Evolutionary conservation across 2,113 vertebrate species (phyloP).

Genomic region (Mesocricetus auratus): DNA sequence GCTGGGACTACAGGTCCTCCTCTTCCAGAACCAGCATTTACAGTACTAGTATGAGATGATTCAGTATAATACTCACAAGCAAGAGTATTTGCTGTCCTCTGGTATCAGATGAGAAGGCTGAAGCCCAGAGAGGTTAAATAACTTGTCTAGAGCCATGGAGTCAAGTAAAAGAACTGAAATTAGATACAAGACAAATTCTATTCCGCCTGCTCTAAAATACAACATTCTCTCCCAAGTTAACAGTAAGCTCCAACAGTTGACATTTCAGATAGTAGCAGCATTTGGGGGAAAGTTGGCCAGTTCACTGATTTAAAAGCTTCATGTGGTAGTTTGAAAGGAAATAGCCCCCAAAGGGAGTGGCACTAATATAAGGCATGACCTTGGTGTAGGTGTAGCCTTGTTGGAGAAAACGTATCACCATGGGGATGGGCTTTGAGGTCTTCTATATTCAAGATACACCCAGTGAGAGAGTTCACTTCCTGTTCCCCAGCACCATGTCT

Average conservation of each 20-base stretch:
- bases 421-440: background rate
- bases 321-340: background rate
- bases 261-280: background rate
- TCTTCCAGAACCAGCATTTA: background rate
- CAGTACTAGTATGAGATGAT: background rate
- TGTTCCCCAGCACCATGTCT: background rate
- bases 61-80: background rate
- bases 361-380: background rate
- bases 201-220: background rate
- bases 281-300: background rate
- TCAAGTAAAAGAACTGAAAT: background rate
- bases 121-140: background rate
- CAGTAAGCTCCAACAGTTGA: background rate
- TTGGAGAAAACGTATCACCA: background rate
- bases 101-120: slow-evolving; percentile 22
- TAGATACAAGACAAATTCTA: background rate
- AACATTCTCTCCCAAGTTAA: background rate
- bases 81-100: background rate
- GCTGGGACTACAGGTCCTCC: background rate
- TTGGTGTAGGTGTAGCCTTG: background rate
- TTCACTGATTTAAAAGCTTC: background rate
- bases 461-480: background rate
- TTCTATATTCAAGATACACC: background rate
- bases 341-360: background rate
- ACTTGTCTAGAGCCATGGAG: background rate